Conservation (phyloP, 2,113 vertebrate species). For the Triplophysa siluroides region DNA sequence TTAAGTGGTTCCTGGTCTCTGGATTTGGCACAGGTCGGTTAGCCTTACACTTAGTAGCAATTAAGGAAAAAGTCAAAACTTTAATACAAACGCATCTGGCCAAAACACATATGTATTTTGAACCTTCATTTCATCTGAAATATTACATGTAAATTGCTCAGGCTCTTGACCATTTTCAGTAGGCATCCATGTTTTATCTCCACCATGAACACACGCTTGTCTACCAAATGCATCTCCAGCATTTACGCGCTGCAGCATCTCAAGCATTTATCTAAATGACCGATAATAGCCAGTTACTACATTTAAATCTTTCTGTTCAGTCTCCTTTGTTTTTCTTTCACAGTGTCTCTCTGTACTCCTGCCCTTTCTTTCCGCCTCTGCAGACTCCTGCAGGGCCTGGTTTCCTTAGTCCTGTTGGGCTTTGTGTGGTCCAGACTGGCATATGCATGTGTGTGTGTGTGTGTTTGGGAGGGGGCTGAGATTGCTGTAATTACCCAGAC, state of each 20-base stretch:
- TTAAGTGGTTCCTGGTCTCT: no score
- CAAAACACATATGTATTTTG: no score
- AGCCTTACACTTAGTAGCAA: no score
- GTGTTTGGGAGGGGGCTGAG: conserved; percentile 83
- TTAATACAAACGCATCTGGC: no score
- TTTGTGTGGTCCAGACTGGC: conserved; percentile 69
- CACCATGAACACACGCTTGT: conserved; percentile 55
- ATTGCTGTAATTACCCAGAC: conserved; percentile 99
- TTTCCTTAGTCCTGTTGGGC: conserved; percentile 89
- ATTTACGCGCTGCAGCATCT: conserved; percentile 9
- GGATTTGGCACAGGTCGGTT: no score
- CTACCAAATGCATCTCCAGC: conserved; percentile 68
- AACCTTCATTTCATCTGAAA: conserved; percentile 38
- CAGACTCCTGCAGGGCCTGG: conserved; percentile 85
- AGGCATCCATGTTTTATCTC: conserved; percentile 28
- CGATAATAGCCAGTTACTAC: conserved; percentile 89
- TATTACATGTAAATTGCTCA: conserved; percentile 62
- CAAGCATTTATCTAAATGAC: conserved; percentile 48
- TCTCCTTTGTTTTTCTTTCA: conserved; percentile 82
- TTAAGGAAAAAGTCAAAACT: no score
- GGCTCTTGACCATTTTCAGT: conserved; percentile 4
- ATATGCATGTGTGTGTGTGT: conserved; percentile 41
- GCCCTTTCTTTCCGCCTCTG: conserved; percentile 83
- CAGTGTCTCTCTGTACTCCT: conserved; percentile 83
- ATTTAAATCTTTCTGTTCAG: conserved; percentile 76